Evolutionary conservation across 2,113 vertebrate species (phyloP), one percentile per base, ranked within the genome.

Genomic region (Clinocottus analis): DNA sequence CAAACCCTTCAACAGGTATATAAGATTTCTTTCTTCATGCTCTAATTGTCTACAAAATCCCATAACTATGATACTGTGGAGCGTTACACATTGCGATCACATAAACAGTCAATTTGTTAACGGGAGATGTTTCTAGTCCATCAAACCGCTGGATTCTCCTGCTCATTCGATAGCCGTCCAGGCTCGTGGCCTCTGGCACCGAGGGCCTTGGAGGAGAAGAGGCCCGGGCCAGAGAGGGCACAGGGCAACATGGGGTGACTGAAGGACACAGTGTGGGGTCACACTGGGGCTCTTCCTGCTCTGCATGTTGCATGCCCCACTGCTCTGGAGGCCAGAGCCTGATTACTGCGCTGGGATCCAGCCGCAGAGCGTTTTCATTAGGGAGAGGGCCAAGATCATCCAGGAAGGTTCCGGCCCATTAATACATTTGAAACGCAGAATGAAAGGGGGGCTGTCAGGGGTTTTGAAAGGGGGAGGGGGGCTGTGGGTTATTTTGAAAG

Each of bases 391-490:
- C 93, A 92, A 92, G 94, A 94, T 95, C 93, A 92, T 93, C 90
- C 93, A 90, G 93, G 92, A 94, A 94, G 93, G 94, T 95, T 95
- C 93, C 93, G 92, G 94, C 90, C 93, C 95, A 95, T 95, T 95
- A 95, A 94, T 94, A 94, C 92, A 93, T 95, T 95, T 94, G 93
- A 95, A 95, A 95, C 93, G 91, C 88, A 85, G 71, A 93, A 93
- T 93, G 90, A 93, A 94, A 88, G 89, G 56, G 78, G 81, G 82
- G 85, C 84, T 83, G 85, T 61, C 49, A 49, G 66, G 84, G 87
- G 64, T 45, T 73, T 81, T 78, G 77, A 62, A 82, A 65, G 33
- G 33, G 31, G 31, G 31, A 5, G 81, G 76, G 72, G 87, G 87
- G 71, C 47, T 72, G 69, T 86, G 88, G 89, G 93, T 90, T 93